Conservation (phyloP, 1,140 invertebrate species). For the Mylabris phalerata region DNA sequence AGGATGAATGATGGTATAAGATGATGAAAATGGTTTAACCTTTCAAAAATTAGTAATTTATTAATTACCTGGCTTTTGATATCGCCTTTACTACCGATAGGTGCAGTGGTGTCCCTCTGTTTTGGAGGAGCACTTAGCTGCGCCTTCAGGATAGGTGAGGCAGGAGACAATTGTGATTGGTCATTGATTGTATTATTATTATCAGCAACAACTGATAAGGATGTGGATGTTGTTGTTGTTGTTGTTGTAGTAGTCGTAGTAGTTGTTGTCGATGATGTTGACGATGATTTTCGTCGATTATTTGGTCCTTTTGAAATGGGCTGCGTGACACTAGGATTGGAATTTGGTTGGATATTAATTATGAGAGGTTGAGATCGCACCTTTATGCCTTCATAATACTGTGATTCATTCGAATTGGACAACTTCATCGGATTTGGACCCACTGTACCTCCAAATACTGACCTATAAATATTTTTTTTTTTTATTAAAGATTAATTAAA, state of each 20-base stretch:
- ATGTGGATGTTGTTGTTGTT: neutral
- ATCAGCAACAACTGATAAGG: constrained; percentile 26
- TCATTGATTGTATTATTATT: constrained; percentile 29
- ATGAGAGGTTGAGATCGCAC: constrained; percentile 53
- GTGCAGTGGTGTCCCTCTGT: constrained; percentile 30
- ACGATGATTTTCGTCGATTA: neutral
- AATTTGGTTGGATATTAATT: constrained; percentile 39
- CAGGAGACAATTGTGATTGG: constrained; percentile 40
- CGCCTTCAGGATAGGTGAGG: constrained; percentile 69
- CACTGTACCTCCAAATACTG: constrained; percentile 69
- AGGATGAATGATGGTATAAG: too few relatives aligned
- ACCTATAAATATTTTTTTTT: constrained; percentile 44
- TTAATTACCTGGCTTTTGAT: constrained; percentile 55
- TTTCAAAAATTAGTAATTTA: constrained; percentile 12
- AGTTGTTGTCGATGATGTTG: neutral
- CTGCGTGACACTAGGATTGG: constrained; percentile 9
- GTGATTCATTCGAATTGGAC: constrained; percentile 49
- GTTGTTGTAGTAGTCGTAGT: neutral
- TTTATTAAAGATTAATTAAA: neutral
- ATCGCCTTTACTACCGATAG: constrained; percentile 46
- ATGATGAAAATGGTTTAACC: too few relatives aligned
- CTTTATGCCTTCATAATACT: constrained; percentile 70
- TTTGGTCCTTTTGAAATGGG: constrained; percentile 4
- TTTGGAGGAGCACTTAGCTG: constrained; percentile 66
- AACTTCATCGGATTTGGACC: constrained; percentile 66